These are phyloP conservation scores for Poecilia velifera DNA, from an alignment of 2,797 vertebrate genomes.

Conservation along the genomic window DNA sequence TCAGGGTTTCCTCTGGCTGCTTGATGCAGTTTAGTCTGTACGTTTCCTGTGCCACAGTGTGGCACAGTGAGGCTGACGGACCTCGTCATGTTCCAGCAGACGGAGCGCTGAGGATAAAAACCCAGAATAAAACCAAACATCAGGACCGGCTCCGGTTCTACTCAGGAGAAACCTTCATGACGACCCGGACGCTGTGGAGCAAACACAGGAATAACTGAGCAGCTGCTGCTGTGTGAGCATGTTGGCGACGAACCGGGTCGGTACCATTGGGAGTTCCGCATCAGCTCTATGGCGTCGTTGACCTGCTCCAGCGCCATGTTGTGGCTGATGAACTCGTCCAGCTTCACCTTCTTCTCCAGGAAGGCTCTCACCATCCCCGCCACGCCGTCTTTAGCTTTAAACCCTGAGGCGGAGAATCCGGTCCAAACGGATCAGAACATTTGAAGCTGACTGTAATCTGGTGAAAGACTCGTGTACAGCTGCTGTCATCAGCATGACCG, in stretches of 20 bases:
- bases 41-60: background rate
- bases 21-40: background rate
- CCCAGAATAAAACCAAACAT: slow-evolving; percentile 2
- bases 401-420: slow-evolving; percentile 69
- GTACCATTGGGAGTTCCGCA: slow-evolving; percentile 86
- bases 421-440: background rate
- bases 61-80: background rate
- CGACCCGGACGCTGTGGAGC: slow-evolving; percentile 80
- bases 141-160: slow-evolving; percentile 15
- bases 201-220: slow-evolving; percentile 11
- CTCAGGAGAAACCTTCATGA: slow-evolving; percentile 67
- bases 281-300: slow-evolving; percentile 87
- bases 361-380: slow-evolving; percentile 84
- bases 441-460: too few species aligned
- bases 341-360: slow-evolving; percentile 84
- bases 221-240: background rate
- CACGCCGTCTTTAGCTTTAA: slow-evolving; percentile 80
- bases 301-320: slow-evolving; percentile 82
- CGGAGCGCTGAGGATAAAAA: background rate
- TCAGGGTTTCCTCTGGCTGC: background rate
- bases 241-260: background rate
- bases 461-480: too few species aligned
- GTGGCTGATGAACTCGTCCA: slow-evolving; percentile 90
- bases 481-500: too few species aligned
- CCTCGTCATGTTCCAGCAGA: background rate